These are phyloP conservation scores for Ernsta delagoae DNA, from an alignment of 2,888 invertebrate genomes.

Conservation along the genomic window DNA sequence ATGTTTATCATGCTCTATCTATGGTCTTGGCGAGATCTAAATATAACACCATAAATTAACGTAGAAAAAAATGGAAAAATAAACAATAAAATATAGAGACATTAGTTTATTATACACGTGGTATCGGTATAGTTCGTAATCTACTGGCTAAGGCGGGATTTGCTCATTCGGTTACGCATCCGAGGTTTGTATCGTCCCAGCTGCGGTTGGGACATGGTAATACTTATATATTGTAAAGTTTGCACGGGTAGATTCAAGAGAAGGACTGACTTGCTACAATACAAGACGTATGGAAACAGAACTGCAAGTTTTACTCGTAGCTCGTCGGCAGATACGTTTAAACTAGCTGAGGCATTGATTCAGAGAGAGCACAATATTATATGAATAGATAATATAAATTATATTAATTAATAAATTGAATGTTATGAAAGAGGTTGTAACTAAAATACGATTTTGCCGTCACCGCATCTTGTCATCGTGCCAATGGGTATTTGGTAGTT, in stretches of 20 bases:
- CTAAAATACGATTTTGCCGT: slow-evolving; percentile 76
- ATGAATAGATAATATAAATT: slow-evolving; percentile 74
- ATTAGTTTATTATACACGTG: slow-evolving; percentile 50
- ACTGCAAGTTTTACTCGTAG: background rate
- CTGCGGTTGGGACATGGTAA: background rate
- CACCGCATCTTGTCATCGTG: slow-evolving; percentile 63
- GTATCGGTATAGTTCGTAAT: slow-evolving; percentile 42
- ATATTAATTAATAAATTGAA: slow-evolving; percentile 75
- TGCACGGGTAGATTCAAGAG: slow-evolving; percentile 5
- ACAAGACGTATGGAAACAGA: background rate
- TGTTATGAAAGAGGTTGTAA: slow-evolving; percentile 81
- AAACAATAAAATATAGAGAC: slow-evolving; percentile 56
- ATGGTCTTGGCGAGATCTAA: slow-evolving; percentile 23
- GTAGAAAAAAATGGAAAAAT: slow-evolving; percentile 39
- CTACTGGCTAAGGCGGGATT: slow-evolving; percentile 35
- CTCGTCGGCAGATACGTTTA: slow-evolving; percentile 14
- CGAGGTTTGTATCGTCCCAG: slow-evolving; percentile 7
- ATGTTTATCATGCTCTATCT: slow-evolving; percentile 20
- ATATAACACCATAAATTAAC: slow-evolving; percentile 31
- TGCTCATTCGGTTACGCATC: slow-evolving; percentile 34
- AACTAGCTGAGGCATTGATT: slow-evolving; percentile 51
- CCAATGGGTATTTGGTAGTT: slow-evolving; percentile 70
- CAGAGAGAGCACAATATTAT: slow-evolving; percentile 69
- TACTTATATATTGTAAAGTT: background rate
- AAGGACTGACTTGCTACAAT: slow-evolving; percentile 24